These are phyloP conservation scores for Aptenodytes forsteri DNA, from an alignment of 2,113 vertebrate species.

Conservation along the genomic window DNA sequence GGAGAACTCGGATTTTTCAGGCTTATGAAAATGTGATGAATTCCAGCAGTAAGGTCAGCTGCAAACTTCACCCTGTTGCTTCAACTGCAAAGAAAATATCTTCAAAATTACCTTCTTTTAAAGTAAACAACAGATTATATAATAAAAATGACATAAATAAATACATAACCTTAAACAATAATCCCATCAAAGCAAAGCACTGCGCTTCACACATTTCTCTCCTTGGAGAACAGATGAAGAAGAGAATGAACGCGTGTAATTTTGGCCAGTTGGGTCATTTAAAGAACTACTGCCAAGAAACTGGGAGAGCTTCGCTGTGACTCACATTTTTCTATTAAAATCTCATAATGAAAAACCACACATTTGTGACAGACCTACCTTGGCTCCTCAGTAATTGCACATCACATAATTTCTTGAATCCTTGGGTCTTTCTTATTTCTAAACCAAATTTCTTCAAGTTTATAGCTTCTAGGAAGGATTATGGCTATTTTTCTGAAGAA, in stretches of 20 bases:
- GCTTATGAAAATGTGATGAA: not conserved
- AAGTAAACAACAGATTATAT: not conserved
- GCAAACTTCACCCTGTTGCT: not conserved
- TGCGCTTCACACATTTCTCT: not conserved
- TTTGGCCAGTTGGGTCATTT: not conserved
- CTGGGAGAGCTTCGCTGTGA: constrained; percentile 1
- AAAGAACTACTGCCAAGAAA: constrained; percentile 29
- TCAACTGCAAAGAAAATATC: not conserved
- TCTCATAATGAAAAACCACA: not conserved
- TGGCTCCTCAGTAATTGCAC: not conserved
- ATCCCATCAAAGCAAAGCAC: not conserved
- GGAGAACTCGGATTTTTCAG: not conserved
- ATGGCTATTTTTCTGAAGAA: not conserved
- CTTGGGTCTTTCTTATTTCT: not conserved
- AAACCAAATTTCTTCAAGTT: not conserved
- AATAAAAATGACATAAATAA: not conserved
- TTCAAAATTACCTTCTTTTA: not conserved
- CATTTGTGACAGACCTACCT: not conserved
- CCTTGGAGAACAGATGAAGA: not conserved
- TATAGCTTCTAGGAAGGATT: not conserved
- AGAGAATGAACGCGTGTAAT: not conserved
- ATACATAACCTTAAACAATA: not conserved
- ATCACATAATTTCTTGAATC: not conserved
- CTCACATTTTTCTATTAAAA: constrained; percentile 33
- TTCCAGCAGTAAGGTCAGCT: not conserved